Evolutionary conservation across 2,888 invertebrate genomes (phyloP).

Genomic region (Dynastes tityus): DNA sequence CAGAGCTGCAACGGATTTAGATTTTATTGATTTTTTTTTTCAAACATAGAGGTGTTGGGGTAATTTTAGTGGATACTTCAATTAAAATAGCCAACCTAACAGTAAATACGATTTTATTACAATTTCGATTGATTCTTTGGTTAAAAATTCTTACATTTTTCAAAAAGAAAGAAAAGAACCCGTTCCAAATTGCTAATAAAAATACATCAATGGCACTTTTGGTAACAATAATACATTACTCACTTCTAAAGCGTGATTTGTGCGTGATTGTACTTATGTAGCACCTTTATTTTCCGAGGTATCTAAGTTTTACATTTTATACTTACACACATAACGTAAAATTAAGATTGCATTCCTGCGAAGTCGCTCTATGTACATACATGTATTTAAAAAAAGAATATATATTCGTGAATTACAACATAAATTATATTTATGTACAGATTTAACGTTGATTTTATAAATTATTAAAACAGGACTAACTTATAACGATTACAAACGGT

Average conservation of each 20-base stretch:
- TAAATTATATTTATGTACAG: conserved; percentile 31
- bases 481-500: background rate
- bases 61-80: background rate
- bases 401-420: conserved; percentile 27
- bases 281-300: conserved; percentile 40
- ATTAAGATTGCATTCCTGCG: background rate
- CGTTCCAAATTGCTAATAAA: conserved; percentile 49
- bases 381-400: conserved; percentile 16
- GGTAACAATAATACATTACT: conserved; percentile 53
- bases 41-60: too few relatives aligned
- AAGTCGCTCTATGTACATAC: conserved; percentile 5
- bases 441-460: conserved; percentile 29
- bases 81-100: conserved; percentile 7
- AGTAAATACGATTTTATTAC: conserved; percentile 42
- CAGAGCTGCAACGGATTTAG: too few relatives aligned
- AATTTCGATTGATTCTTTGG: conserved; percentile 51
- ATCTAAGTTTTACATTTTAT: conserved; percentile 20
- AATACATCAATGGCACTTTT: conserved; percentile 56
- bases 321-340: background rate
- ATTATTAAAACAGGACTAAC: conserved; percentile 38
- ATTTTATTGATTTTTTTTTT: too few relatives aligned
- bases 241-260: conserved; percentile 26
- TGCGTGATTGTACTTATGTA: conserved; percentile 36
- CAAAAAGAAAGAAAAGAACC: conserved; percentile 38
- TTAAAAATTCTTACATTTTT: conserved; percentile 50